Evolutionary conservation across 2,797 vertebrate genomes (phyloP).

Genomic region (Falco rusticolus): DNA sequence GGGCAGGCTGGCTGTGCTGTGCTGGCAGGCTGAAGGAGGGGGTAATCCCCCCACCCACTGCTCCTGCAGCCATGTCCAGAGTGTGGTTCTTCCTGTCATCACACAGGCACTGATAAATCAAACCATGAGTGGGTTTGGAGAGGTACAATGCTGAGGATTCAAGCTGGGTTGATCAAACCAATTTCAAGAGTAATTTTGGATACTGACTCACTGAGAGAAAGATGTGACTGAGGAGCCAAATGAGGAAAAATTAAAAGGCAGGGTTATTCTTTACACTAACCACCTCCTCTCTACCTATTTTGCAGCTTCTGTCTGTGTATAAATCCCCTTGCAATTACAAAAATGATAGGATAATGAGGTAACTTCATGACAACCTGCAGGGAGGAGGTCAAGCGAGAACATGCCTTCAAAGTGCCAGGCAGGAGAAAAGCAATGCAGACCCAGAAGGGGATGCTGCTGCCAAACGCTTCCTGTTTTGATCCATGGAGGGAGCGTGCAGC

Average conservation of each 20-base stretch:
- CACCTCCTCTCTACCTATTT: neutral
- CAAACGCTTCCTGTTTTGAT: neutral
- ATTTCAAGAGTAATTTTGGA: neutral
- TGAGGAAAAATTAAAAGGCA: neutral
- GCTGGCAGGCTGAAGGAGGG: neutral
- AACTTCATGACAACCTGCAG: neutral
- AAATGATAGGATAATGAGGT: neutral
- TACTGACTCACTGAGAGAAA: neutral
- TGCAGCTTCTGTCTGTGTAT: neutral
- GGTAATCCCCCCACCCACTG: fast-evolving
- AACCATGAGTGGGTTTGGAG: neutral
- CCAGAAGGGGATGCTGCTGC: neutral
- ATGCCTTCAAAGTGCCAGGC: neutral
- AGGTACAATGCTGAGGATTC: neutral
- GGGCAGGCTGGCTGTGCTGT: neutral
- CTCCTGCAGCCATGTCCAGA: neutral
- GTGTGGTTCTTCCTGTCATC: fast-evolving
- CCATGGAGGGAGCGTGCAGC: fast-evolving
- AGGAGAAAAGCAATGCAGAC: fast-evolving
- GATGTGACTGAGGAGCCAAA: neutral
- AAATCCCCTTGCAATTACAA: neutral
- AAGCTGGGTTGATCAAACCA: neutral
- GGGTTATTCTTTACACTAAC: neutral
- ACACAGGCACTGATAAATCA: neutral
- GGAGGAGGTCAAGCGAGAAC: neutral